Percentiles rank a stretch among this genome's conserved stretches.
phyloP scores from a whole-genome alignment of 2,113 vertebrate genomes.

The Platichthys stellatus region DNA sequence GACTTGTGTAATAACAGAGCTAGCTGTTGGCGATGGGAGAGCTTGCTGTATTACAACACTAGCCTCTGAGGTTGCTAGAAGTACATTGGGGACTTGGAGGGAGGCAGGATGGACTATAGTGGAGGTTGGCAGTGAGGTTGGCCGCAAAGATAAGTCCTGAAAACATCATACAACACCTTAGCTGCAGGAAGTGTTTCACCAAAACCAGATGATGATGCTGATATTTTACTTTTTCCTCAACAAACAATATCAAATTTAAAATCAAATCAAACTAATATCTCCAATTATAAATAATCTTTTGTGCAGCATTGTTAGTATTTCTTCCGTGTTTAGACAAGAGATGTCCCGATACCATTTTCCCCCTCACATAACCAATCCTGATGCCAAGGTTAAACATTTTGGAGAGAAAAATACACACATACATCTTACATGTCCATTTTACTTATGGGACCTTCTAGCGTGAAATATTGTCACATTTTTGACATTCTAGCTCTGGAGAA shows the following conservation, averaged over 20 bases:
- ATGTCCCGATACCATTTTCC: too few species aligned
- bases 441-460: too few species aligned
- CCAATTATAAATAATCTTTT: neutral
- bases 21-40: slow-evolving; percentile 97
- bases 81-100: slow-evolving; percentile 97
- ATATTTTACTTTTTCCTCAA: slow-evolving; percentile 3
- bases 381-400: neutral
- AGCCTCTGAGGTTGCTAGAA: slow-evolving; percentile 96
- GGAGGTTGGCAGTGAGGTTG: slow-evolving; percentile 93
- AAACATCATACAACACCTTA: slow-evolving; percentile 84
- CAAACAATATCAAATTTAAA: neutral
- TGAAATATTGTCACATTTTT: too few species aligned
- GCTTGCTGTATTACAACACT: slow-evolving; percentile 99
- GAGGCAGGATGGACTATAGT: slow-evolving; percentile 98
- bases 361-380: too few species aligned
- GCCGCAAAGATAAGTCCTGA: slow-evolving; percentile 95
- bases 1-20: slow-evolving; percentile 99
- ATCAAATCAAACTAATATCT: neutral
- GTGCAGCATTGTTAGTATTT: slow-evolving; percentile 6
- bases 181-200: slow-evolving; percentile 70
- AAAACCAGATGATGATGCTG: slow-evolving; percentile 31
- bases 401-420: too few species aligned
- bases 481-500: too few species aligned
- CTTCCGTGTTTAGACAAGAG: too few species aligned
- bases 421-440: too few species aligned